Conservation (phyloP, 2,113 vertebrate species). For the Monopterus albus region DNA sequence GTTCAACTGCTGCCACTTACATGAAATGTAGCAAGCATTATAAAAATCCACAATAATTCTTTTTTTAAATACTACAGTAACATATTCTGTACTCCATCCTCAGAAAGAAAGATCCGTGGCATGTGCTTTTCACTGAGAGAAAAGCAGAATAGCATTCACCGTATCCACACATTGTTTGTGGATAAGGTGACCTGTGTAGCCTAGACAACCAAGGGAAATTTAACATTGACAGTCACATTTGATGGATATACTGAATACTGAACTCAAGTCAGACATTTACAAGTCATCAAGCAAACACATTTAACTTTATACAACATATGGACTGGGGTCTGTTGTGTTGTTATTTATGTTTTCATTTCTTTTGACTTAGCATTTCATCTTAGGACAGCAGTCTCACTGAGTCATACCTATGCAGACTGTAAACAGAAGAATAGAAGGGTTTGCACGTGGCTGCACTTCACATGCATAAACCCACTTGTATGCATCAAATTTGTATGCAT, state of each 20-base stretch:
- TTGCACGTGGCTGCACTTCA: neutral
- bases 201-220: neutral
- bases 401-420: conserved; percentile 18
- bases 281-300: conserved; percentile 52
- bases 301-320: conserved; percentile 45
- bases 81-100: conserved; percentile 9
- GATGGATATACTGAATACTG: conserved; percentile 35
- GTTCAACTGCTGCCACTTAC: conserved; percentile 29
- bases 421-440: conserved; percentile 13
- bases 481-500: conserved; percentile 32
- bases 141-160: conserved; percentile 29
- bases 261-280: conserved; percentile 41
- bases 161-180: too few relatives aligned
- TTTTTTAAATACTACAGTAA: conserved; percentile 24
- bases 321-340: conserved; percentile 34
- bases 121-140: neutral
- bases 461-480: neutral
- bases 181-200: neutral
- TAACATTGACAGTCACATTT: conserved; percentile 17
- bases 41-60: conserved; percentile 46
- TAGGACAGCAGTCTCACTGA: conserved; percentile 56
- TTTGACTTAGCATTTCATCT: conserved; percentile 56
- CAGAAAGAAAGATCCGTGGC: neutral
- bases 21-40: conserved; percentile 29
- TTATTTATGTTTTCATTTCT: conserved; percentile 51